Conservation (phyloP, 2,888 invertebrate genomes). For the Trypoxylon attenuatum region DNA sequence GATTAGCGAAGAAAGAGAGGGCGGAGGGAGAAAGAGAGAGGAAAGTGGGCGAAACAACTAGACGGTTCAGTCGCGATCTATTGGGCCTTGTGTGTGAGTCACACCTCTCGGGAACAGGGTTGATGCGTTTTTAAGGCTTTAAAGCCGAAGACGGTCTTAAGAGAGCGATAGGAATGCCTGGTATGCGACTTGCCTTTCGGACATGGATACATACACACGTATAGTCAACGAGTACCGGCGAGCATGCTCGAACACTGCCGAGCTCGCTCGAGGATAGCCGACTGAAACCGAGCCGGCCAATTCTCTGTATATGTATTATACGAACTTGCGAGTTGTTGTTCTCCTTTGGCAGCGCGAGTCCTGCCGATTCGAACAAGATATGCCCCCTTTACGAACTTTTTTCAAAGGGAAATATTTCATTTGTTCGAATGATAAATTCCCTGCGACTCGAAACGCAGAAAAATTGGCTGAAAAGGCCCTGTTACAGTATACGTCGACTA, state of each 20-base stretch:
- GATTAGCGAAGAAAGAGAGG: not conserved
- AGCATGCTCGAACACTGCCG: constrained; percentile 23
- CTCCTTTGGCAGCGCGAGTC: no score
- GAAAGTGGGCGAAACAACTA: not conserved
- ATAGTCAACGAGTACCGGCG: constrained; percentile 26
- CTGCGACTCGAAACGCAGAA: no score
- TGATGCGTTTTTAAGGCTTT: constrained; percentile 33
- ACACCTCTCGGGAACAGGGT: not conserved
- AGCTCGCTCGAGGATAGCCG: constrained; percentile 28
- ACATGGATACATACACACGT: constrained; percentile 22
- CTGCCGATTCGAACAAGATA: no score
- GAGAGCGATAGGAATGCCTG: constrained; percentile 39
- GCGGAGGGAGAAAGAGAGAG: not conserved
- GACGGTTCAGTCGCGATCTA: no score
- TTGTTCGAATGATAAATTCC: no score
- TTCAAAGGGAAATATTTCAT: no score
- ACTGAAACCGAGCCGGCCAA: constrained; percentile 20
- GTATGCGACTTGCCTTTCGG: constrained; percentile 36
- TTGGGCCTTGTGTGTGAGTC: not conserved
- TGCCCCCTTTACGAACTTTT: no score
- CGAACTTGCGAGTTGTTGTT: no score
- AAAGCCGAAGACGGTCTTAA: constrained; percentile 23
- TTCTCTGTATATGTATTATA: no score
- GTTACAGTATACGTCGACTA: no score
- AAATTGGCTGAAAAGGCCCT: no score